Evolutionary conservation across 2,888 invertebrate species (phyloP).

Genomic region (Chrysolina americana): DNA sequence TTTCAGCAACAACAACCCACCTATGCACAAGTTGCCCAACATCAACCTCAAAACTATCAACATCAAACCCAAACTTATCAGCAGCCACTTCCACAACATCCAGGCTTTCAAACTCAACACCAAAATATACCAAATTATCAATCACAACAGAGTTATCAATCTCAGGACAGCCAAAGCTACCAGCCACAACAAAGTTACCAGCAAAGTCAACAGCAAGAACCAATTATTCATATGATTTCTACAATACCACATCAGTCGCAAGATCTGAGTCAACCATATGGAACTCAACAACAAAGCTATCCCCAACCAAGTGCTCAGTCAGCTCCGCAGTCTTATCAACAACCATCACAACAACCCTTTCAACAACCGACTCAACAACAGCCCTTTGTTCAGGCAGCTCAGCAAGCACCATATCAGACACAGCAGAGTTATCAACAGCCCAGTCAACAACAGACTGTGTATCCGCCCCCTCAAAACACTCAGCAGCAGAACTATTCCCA

Average conservation of each 20-base stretch:
- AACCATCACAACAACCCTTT: constrained; percentile 39
- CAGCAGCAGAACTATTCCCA: constrained; percentile 44
- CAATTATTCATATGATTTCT: constrained; percentile 42
- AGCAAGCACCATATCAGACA: constrained; percentile 38
- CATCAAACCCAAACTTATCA: constrained; percentile 50
- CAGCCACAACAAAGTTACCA: constrained; percentile 50
- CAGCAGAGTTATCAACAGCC: constrained; percentile 46
- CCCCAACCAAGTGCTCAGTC: constrained; percentile 40
- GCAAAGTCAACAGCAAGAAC: constrained; percentile 47
- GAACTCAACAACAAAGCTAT: constrained; percentile 43
- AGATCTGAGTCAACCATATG: constrained; percentile 53
- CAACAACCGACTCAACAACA: constrained; percentile 46
- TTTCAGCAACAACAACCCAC: constrained; percentile 47
- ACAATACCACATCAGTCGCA: constrained; percentile 36
- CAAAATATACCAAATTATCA: constrained; percentile 42
- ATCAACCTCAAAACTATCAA: constrained; percentile 46
- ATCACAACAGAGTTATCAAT: constrained; percentile 47
- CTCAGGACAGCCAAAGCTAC: constrained; percentile 48
- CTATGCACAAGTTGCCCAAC: constrained; percentile 48
- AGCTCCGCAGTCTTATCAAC: constrained; percentile 44
- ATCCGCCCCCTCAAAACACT: constrained; percentile 32
- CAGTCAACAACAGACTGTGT: constrained; percentile 45
- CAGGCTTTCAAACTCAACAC: constrained; percentile 42
- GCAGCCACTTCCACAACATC: constrained; percentile 44
- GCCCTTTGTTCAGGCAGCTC: constrained; percentile 34